Base-by-base conservation (phyloP, 2,113 vertebrate species). In the Aleadryas rufinucha region DNA sequence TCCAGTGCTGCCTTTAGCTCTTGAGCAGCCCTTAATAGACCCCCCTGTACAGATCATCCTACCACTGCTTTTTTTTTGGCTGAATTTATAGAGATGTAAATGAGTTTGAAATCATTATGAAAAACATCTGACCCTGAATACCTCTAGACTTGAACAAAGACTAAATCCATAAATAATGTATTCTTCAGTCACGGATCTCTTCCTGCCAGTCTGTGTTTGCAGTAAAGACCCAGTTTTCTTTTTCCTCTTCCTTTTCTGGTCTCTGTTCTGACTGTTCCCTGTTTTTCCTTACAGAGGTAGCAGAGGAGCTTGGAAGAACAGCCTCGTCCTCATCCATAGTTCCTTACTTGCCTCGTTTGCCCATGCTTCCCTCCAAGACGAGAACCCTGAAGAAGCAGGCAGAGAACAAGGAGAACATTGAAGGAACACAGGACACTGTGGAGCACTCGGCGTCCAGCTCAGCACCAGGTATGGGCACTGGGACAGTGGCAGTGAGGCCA, bases 401-500 rank as follows among this genome's bases (percentile, higher is more conserved):
- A 2, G 99, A 99, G 97, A 99, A 99, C 98, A 99, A 99, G 97
- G 99, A 99, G 96, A 99, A 99, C 91, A 98, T 99, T n/a, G 99
- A 99, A 97, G 99, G 98, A 35, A 91, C 97, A 21, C 98, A 98
- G 30, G 99, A 99, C 11, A 66, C 97, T n/a, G 82, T 92, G 11
- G 98, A 98, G 74, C 97, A 96, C 60, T 98, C 96, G 0, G 97
- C 98, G 1, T 98, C 98, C 75, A 98, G 97, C 88, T 98, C 98
- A 68, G 98, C 98, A 70, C 98, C 98, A 98, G 98, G 98, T 98
- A 92, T 2, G 89, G 61, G 27, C 47, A 14, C 35, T 11, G 41
- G 70, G 56, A n/a, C 50, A 42, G 56, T 13, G 17, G 41, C 70
- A 37, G 4, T 5, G 68, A 74, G 72, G 72, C 71, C 64, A 10